Evolutionary conservation across 2,113 vertebrate species (phyloP).

Genomic region (Tapirus terrestris): DNA sequence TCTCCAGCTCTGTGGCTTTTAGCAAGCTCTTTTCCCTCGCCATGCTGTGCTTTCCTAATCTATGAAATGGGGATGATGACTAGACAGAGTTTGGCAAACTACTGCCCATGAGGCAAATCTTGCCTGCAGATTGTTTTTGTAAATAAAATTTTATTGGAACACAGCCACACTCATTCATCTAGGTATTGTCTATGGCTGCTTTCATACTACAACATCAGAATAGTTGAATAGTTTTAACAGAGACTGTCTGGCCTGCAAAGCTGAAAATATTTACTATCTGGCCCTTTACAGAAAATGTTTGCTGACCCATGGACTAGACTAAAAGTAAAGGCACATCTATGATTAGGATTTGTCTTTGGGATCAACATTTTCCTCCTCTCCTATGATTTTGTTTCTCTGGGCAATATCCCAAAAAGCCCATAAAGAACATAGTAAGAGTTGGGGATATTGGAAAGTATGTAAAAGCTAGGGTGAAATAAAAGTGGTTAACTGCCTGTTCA

Average conservation of each 20-base stretch:
- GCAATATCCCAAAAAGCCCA: neutral
- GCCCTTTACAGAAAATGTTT: neutral
- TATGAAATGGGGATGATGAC: neutral
- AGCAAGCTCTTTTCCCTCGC: neutral
- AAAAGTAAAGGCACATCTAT: neutral
- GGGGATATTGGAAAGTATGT: neutral
- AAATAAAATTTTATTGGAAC: slow-evolving; percentile 25
- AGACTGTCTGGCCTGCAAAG: neutral
- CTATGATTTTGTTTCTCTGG: slow-evolving; percentile 34
- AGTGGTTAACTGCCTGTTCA: neutral
- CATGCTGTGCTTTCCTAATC: neutral
- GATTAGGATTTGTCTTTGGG: neutral
- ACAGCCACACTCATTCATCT: neutral
- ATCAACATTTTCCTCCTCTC: slow-evolving; percentile 1
- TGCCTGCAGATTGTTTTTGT: neutral
- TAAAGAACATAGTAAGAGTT: neutral
- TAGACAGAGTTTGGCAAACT: neutral
- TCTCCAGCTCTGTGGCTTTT: neutral
- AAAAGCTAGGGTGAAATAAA: neutral
- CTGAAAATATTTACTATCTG: neutral
- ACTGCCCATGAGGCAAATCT: neutral
- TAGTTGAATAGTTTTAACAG: neutral
- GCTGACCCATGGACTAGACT: neutral
- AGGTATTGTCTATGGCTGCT: neutral
- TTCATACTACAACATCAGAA: neutral